Base-by-base conservation (phyloP, 2,888 invertebrate species). In the Leptopilina syphax region DNA sequence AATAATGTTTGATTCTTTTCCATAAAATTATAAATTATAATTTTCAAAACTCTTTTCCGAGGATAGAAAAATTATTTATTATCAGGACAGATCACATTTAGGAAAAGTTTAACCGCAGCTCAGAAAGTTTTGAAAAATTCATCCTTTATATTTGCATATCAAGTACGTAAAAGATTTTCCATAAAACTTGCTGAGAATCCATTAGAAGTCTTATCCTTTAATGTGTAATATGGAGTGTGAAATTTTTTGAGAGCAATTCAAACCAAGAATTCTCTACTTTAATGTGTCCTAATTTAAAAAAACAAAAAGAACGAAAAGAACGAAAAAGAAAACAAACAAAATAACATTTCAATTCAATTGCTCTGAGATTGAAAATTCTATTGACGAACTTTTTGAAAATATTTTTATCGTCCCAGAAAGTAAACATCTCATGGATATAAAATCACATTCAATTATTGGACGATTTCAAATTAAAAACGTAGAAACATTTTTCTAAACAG, bases 121-220 rank as follows among this genome's bases (percentile, higher is more conserved):
- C 6, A 9, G 9, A 18, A 63, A 63, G 63, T 63, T 50, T 50
- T 63, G 18, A 63, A 63, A 63, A 63, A 50, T 50, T 50, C 44
- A 47, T 44, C 44, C 50, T n/a, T 54, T 54, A 50, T 27, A 70
- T 54, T 54, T 70, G 54, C 70, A 70, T 70, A 70, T 27, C 24
- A 66, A 44, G 67, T 67, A 65, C 18, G 44, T 44, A 44, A 6
- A 70, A 50, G 12, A 50, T 34, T 13, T 50, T 54, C 54, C 24
- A 70, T 13, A 66, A 34, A 34, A 47, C 47, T 47, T 47, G 13
- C 13, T 41, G 6, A 66, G 13, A 66, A 66, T 66, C 27, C 66
- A 66, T 66, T 63, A 18, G 18, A 63, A 24, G n/a, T 44, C n/a
- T 66, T n/a, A 44, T 34, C 34, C 6, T 66, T 66, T 66, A 41